A percentile compares a stretch with the other conserved stretches of the same genome.
These are phyloP conservation scores for Ichneumoninae sp. DNA, from an alignment of 2,888 invertebrate genomes.

Conservation along the genomic window DNA sequence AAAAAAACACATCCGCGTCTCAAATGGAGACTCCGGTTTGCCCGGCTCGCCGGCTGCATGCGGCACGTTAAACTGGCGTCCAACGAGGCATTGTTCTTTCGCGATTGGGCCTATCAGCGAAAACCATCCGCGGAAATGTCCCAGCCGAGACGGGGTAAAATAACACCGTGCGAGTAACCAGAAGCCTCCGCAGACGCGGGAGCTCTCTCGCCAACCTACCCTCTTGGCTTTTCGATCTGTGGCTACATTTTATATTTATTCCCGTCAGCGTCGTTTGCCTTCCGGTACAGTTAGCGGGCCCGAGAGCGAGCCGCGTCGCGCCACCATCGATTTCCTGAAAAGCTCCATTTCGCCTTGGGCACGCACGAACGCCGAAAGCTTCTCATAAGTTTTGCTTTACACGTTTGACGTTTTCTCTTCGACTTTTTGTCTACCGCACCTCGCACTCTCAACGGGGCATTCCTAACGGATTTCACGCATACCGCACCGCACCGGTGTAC, in stretches of 20 bases:
- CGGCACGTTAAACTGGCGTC: background rate
- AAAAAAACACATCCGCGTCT: background rate
- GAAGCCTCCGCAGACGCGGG: background rate
- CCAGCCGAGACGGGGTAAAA: background rate
- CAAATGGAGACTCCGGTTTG: background rate
- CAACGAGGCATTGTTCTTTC: conserved; percentile 1
- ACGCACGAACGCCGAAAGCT: conserved; percentile 62
- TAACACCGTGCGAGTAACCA: background rate
- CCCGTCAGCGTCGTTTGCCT: conserved; percentile 46
- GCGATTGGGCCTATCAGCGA: background rate
- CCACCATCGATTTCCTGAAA: conserved; percentile 65
- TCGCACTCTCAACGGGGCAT: conserved; percentile 63
- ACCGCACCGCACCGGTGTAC: conserved; percentile 3
- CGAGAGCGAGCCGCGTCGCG: conserved; percentile 50
- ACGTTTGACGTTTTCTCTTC: conserved; percentile 60
- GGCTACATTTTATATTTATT: conserved; percentile 47
- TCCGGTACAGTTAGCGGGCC: conserved; percentile 4
- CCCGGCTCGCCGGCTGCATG: background rate
- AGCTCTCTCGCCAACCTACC: background rate
- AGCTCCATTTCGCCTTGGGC: conserved; percentile 64
- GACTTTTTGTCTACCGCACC: conserved; percentile 51
- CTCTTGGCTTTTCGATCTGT: conserved; percentile 37
- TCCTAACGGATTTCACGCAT: conserved; percentile 53
- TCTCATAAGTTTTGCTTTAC: conserved; percentile 66
- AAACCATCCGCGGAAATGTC: background rate